Base-by-base conservation (phyloP, 1,140 invertebrate genomes). In the Hycleus cichorii region DNA sequence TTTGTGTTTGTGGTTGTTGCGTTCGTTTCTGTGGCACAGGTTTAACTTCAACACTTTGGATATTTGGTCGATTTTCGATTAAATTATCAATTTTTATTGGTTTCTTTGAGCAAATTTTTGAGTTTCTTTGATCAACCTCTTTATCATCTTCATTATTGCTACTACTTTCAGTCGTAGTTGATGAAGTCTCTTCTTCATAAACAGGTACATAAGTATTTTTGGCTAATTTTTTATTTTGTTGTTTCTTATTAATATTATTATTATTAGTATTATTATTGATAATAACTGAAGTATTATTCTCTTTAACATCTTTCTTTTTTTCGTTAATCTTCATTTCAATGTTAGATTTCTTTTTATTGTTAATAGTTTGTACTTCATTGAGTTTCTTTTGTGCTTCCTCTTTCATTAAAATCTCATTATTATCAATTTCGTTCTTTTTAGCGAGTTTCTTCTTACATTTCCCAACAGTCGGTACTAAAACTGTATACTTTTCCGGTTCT, bases 141-240 rank as follows among this genome's bases (percentile, higher is more conserved):
- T 72, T 73, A 24, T 72, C 69, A 39, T 73, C 71, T 11, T 70
- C 69, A 46, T 66, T 67, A 59, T 68, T 71, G 12, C 59, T 60
- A 40, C 66, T 67, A 62, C 60, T 65, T 49, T 88, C 86, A 8
- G 86, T 87, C 4, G 85, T 88, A 0, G 85, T 87, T 1, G 86
- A 87, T 8, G 84, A 87, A 2, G 83, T 83, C 63, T 88, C 86
- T 66, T 86, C 84, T 68, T 85, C 83, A 8, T 75, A 77, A 58
- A 72, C 77, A 60, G 74, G 71, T 60, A 73, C 60, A 40, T 45
- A 45, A 50, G 50, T 60, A 50, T 50, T 60, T 58, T 67, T 70
- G 52, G 25, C 47, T 48, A 53, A 47, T 51, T 64, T 64, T 49
- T 48, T 59, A 39, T 57, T 57, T 47, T 46, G 44, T 40, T 47